Percentiles rank a stretch among this genome's conserved stretches.
Evolutionary conservation across 2,113 vertebrate genomes (phyloP).

Genomic region (Lycocorax pyrrhopterus): DNA sequence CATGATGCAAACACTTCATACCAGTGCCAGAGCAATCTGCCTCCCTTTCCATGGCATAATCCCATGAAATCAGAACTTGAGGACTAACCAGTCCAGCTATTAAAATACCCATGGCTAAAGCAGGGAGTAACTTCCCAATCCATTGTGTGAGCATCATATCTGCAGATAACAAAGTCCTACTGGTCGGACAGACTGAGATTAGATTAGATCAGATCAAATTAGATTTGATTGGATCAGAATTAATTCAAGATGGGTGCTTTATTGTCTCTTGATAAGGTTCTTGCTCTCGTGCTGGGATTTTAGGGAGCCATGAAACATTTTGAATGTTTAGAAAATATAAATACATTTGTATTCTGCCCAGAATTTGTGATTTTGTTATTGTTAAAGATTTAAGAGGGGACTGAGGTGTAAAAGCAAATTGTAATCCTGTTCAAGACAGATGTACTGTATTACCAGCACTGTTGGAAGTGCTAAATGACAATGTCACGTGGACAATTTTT

Average conservation of each 20-base stretch:
- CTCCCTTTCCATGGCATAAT: not conserved
- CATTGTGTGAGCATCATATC: not conserved
- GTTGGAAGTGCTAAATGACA: slow-evolving; percentile 53
- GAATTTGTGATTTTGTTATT: slow-evolving; percentile 41
- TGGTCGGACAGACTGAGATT: not conserved
- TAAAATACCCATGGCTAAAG: not conserved
- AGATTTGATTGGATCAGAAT: slow-evolving; percentile 37
- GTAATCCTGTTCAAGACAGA: slow-evolving; percentile 5
- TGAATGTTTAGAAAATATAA: not conserved
- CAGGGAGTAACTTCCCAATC: not conserved
- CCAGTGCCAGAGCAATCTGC: not conserved
- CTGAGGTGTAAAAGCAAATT: slow-evolving; percentile 48
- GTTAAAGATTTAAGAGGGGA: slow-evolving; percentile 45
- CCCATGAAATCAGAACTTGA: not conserved
- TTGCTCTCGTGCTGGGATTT: not conserved
- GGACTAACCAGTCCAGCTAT: not conserved
- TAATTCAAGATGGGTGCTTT: not conserved
- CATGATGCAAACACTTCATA: not conserved
- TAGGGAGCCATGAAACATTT: not conserved
- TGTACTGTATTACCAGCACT: not conserved
- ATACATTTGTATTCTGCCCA: slow-evolving; percentile 9
- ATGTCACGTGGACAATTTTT: not conserved
- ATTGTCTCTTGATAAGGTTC: not conserved
- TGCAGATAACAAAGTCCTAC: not conserved
- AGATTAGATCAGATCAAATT: slow-evolving; percentile 24